These are phyloP conservation scores for Muricea muricata DNA, from an alignment of 92 coral and sea anemone genomes.

Conservation along the genomic window DNA sequence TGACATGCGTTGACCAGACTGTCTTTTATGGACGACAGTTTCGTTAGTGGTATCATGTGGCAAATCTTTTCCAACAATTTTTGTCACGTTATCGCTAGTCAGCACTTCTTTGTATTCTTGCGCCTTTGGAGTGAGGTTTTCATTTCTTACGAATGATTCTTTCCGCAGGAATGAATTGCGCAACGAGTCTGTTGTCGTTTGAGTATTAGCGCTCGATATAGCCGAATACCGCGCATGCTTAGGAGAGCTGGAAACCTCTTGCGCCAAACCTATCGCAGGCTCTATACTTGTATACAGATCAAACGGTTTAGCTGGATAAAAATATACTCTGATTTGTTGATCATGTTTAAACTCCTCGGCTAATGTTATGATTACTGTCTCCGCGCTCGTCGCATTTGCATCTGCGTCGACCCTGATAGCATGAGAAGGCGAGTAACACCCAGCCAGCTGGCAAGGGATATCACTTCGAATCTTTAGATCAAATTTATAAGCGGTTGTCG, in stretches of 20 bases:
- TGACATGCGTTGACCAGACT: neutral
- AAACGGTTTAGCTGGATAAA: conserved; percentile 84
- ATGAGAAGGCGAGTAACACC: conserved; percentile 92
- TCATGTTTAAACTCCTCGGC: conserved; percentile 91
- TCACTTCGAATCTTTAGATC: conserved; percentile 85
- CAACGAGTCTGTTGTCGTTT: neutral
- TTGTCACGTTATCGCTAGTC: neutral
- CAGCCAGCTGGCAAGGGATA: conserved; percentile 92
- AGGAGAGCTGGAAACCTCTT: conserved; percentile 7
- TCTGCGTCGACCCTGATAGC: conserved; percentile 99
- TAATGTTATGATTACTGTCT: conserved; percentile 84
- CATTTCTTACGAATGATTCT: neutral
- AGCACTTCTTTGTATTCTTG: neutral
- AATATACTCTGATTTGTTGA: conserved; percentile 80
- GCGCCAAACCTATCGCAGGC: conserved; percentile 70
- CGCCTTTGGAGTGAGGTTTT: neutral
- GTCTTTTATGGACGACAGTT: neutral
- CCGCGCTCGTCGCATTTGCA: conserved; percentile 83
- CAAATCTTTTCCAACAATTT: neutral
- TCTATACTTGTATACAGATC: conserved; percentile 91
- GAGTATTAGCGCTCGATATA: neutral
- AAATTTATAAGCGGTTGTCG: conserved; percentile 72
- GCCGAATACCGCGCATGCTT: neutral
- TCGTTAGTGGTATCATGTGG: neutral
- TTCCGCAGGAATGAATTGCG: neutral